Percentiles rank a stretch among this genome's conserved stretches.
Evolutionary conservation across 2,797 vertebrate genomes (phyloP).

Genomic region (Notolabrus celidotus): DNA sequence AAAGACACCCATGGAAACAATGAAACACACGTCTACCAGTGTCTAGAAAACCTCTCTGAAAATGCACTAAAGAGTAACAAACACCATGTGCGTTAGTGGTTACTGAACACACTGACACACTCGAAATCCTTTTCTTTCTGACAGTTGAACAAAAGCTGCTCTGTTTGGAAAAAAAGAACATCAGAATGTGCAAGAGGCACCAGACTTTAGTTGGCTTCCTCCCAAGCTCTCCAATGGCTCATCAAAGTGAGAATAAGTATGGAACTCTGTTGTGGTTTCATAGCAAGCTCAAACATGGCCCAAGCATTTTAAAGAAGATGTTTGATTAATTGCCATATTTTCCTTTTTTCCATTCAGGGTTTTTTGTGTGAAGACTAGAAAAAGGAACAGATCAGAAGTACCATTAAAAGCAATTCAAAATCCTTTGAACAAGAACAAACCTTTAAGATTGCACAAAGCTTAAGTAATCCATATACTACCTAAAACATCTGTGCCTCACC

Average conservation of each 20-base stretch:
- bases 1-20: constrained; percentile 25
- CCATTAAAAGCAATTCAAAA: constrained; percentile 22
- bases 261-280: constrained; percentile 66
- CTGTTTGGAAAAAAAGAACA: constrained; percentile 73
- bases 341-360: constrained; percentile 10
- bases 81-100: constrained; percentile 61
- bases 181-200: constrained; percentile 69
- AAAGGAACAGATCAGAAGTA: constrained; percentile 32
- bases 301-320: constrained; percentile 41
- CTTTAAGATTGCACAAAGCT: constrained; percentile 4
- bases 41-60: constrained; percentile 23
- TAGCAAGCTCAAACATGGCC: constrained; percentile 68
- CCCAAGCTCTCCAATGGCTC: constrained; percentile 70
- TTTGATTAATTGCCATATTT: constrained; percentile 49
- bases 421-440: constrained; percentile 1
- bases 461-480: too few relatives aligned
- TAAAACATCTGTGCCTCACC: constrained; percentile 43
- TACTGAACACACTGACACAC: constrained; percentile 59
- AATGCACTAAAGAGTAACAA: constrained; percentile 61
- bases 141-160: constrained; percentile 71
- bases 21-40: constrained; percentile 20
- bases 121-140: constrained; percentile 53
- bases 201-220: constrained; percentile 64
- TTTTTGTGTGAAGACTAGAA: constrained; percentile 18
- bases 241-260: constrained; percentile 73